Percentiles rank a stretch among this genome's conserved stretches.
These are phyloP conservation scores for Podarcis lilfordi DNA, from an alignment of 2,797 vertebrate genomes.

Conservation along the genomic window DNA sequence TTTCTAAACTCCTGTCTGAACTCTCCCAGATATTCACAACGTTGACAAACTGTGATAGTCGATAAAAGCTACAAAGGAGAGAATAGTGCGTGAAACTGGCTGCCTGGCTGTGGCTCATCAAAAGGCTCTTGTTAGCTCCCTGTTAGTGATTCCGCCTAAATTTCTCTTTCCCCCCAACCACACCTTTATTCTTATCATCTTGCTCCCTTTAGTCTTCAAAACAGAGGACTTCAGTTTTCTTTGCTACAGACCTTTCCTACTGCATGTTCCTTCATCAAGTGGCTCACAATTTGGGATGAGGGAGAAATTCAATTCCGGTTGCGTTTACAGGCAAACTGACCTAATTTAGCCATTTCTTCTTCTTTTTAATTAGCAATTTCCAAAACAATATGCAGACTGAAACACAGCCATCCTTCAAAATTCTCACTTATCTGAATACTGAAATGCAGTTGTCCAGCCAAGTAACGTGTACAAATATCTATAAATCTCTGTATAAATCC, in stretches of 20 bases:
- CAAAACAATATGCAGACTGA: too few species aligned
- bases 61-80: slow-evolving; percentile 73
- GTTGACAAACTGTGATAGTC: slow-evolving; percentile 68
- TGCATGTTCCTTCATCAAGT: not conserved
- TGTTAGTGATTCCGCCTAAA: not conserved
- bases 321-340: too few species aligned
- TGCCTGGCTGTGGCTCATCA: not conserved
- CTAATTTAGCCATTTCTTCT: too few species aligned
- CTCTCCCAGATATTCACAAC: slow-evolving; percentile 73
- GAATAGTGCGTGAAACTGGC: not conserved
- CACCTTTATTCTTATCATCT: not conserved
- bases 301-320: too few species aligned
- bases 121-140: not conserved
- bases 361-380: too few species aligned
- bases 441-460: too few species aligned
- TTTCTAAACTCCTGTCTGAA: slow-evolving; percentile 53
- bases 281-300: not conserved
- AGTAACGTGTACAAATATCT: too few species aligned
- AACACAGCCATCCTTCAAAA: too few species aligned
- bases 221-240: not conserved
- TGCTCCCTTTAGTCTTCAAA: not conserved
- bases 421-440: too few species aligned
- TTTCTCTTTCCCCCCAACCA: not conserved
- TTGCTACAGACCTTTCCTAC: not conserved
- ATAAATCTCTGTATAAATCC: too few species aligned